phyloP scores from a whole-genome alignment of 2,113 vertebrate species.

The Dissostichus mawsoni region DNA sequence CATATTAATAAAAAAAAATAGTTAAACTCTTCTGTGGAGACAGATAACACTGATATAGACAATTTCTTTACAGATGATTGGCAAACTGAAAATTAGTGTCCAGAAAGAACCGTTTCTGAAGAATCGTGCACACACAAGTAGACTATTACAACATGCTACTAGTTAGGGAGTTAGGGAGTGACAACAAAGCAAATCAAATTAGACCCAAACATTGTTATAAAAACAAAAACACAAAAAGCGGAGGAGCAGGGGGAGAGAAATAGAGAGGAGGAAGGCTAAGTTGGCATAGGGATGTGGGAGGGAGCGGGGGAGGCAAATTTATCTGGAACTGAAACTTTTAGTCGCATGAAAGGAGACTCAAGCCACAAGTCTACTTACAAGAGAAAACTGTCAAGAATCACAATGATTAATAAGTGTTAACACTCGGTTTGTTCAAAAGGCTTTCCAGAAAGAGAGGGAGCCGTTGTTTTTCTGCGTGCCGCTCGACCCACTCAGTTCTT shows the following conservation, averaged over 20 bases:
- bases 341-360: conserved; percentile 85
- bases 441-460: conserved; percentile 74
- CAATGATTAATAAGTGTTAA: conserved; percentile 92
- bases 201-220: conserved; percentile 67
- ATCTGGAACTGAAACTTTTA: conserved; percentile 78
- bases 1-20: conserved; percentile 43
- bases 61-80: conserved; percentile 81
- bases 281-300: conserved; percentile 68
- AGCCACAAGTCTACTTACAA: conserved; percentile 95
- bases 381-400: conserved; percentile 94
- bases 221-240: conserved; percentile 78
- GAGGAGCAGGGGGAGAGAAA: conserved; percentile 60
- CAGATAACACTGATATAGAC: conserved; percentile 84
- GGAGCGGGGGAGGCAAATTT: conserved; percentile 62
- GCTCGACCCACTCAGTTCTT: conserved; percentile 81
- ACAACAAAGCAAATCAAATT: conserved; percentile 72
- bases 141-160: conserved; percentile 96
- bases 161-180: conserved; percentile 82
- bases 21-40: conserved; percentile 76
- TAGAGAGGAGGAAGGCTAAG: conserved; percentile 42
- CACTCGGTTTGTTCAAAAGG: conserved; percentile 86
- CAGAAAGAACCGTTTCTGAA: conserved; percentile 80
- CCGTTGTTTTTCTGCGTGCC: conserved; percentile 62
- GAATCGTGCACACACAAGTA: conserved; percentile 87
- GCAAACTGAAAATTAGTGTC: conserved; percentile 75